Percentiles rank a stretch among this genome's conserved stretches.
Conservation (phyloP, 2,888 invertebrate species). For the Brachycybe producta region DNA sequence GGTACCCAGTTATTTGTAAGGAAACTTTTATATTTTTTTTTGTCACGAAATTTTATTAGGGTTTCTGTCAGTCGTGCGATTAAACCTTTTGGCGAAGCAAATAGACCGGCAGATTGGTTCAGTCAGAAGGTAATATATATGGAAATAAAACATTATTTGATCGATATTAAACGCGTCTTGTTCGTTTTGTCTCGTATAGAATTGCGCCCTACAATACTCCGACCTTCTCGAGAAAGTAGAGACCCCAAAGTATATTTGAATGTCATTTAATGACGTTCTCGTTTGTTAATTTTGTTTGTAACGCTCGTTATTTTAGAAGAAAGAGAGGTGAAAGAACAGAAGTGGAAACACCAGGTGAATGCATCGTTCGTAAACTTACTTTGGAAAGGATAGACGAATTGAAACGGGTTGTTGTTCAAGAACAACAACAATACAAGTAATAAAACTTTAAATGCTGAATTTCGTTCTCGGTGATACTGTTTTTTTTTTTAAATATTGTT, state of each 20-base stretch:
- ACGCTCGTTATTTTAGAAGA: constrained; percentile 33
- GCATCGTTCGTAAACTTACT: constrained; percentile 59
- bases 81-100: constrained; percentile 60
- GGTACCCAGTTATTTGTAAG: constrained; percentile 1
- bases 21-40: not conserved
- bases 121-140: constrained; percentile 50
- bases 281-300: too few relatives aligned
- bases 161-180: not conserved
- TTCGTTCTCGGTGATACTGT: constrained; percentile 8
- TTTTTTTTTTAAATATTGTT: not conserved
- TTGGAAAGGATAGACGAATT: constrained; percentile 64
- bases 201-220: constrained; percentile 80
- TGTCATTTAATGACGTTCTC: too few relatives aligned
- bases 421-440: constrained; percentile 55
- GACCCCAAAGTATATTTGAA: constrained; percentile 50
- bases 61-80: constrained; percentile 69
- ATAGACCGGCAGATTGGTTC: constrained; percentile 71
- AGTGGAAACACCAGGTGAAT: constrained; percentile 60
- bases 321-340: constrained; percentile 48
- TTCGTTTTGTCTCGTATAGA: constrained; percentile 30
- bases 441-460: too few relatives aligned
- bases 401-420: constrained; percentile 52
- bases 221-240: constrained; percentile 66
- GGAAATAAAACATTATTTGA: not conserved
- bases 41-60: constrained; percentile 45